Conservation (phyloP, 2,797 vertebrate genomes). For the Aphelocoma californica region DNA sequence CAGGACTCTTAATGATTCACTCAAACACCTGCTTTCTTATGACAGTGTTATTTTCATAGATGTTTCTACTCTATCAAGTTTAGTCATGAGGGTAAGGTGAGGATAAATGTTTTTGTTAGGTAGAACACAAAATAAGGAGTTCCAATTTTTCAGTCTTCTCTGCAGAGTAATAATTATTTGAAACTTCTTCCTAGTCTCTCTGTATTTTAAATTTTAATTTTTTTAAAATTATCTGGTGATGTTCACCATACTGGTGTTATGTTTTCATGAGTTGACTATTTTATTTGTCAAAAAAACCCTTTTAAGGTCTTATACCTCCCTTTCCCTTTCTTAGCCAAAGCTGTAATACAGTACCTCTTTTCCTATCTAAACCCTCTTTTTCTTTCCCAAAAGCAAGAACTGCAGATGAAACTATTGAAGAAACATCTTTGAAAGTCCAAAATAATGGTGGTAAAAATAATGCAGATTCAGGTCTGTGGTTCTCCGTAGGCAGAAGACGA, state of each 20-base stretch:
- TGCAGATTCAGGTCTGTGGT: not conserved
- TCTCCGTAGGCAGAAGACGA: not conserved
- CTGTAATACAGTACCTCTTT: not conserved
- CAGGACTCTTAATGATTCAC: not conserved
- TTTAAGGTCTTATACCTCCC: not conserved
- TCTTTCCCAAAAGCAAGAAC: not conserved
- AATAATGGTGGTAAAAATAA: not conserved
- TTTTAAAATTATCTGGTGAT: not conserved
- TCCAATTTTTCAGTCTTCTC: not conserved
- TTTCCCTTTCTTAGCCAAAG: slow-evolving; percentile 1
- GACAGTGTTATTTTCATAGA: not conserved
- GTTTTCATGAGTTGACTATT: not conserved
- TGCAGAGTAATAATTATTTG: not conserved
- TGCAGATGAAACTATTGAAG: not conserved
- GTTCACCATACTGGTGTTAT: not conserved
- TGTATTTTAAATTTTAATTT: not conserved
- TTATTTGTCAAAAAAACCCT: not conserved
- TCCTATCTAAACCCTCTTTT: not conserved
- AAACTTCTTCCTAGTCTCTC: not conserved
- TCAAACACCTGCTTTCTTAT: not conserved
- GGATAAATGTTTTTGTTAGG: not conserved
- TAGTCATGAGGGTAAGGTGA: not conserved
- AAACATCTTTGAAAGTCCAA: not conserved
- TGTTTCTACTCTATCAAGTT: not conserved
- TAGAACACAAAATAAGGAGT: not conserved